Evolutionary conservation across 2,888 invertebrate genomes (phyloP), one percentile per base, ranked within the genome.

Genomic region (Eilema caniola): DNA sequence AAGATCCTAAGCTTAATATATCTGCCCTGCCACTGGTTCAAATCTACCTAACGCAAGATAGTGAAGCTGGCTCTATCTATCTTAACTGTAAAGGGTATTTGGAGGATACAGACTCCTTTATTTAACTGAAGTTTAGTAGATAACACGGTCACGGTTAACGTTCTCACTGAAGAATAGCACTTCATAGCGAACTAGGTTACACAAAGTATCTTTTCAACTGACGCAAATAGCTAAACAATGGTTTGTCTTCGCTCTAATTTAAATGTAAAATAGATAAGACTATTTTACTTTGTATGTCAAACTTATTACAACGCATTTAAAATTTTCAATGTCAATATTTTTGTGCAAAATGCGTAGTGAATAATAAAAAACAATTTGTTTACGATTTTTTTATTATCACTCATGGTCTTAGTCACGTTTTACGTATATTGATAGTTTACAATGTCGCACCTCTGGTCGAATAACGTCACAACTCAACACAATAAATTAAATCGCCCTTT

Each of bases 321-420:
- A 69, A 66, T 11, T 16, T 24, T 70, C 37, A 57, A 57, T 73
- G 70, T 72, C 74, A 74, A 61, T 63, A 47, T 62, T 61, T 62
- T 66, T 10, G 12, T 57, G 33, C 53, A 12, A 66, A 64, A 64
- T 78, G 76, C 80, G 80, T 67, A 80, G 78, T 75, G 65, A 65
- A 57, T 65, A n/a, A 11, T 57, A 56, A 68, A 67, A 66, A 69
- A 61, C 59, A 62, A 66, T 74, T 80, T 74, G 80, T 80, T 80
- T 73, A 71, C 73, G 28, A 60, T 63, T 33, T 14, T 33, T 31
- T 65, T 37, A 24, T 37, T 57, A 37, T 57, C 56, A 57, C 16
- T 56, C 23, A 57, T 33, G 12, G 23, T 31, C 23, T n/a, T 65
- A 66, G 37, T 57, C 66, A 65, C 56, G 53, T 31, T 20, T 57